phyloP scores from a whole-genome alignment of 92 coral and sea anemone genomes.

The Phenganax marumi region DNA sequence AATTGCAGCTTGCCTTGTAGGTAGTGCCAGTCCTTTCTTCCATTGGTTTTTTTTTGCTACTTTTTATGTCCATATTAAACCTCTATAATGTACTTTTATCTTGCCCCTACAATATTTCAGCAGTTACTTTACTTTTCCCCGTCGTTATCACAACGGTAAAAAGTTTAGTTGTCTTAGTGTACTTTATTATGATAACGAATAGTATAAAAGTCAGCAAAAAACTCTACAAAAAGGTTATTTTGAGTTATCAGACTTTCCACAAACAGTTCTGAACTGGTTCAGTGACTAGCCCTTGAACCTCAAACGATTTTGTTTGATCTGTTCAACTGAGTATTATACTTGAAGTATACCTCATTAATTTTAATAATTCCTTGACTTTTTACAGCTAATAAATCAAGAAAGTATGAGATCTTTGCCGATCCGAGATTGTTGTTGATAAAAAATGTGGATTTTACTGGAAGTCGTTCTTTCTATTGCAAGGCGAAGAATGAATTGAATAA shows the following conservation, averaged over 20 bases:
- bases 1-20: too few species aligned
- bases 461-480: constrained; percentile 8
- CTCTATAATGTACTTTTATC: too few species aligned
- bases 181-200: too few species aligned
- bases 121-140: too few species aligned
- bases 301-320: not conserved
- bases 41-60: too few species aligned
- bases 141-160: too few species aligned
- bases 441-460: not conserved
- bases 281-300: not conserved
- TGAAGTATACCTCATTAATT: not conserved
- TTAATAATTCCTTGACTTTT: too few species aligned
- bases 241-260: not conserved
- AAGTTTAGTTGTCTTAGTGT: too few species aligned
- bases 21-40: too few species aligned
- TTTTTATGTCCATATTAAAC: too few species aligned
- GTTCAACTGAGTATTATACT: not conserved
- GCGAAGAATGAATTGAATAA: constrained; percentile 10
- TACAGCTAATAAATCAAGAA: not conserved
- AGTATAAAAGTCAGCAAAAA: too few species aligned
- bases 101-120: too few species aligned
- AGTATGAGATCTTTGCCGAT: not conserved
- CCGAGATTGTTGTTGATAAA: not conserved
- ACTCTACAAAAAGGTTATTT: not conserved
- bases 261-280: not conserved